Evolutionary conservation across 2,888 invertebrate genomes (phyloP).

Genomic region (Lottia scabra): DNA sequence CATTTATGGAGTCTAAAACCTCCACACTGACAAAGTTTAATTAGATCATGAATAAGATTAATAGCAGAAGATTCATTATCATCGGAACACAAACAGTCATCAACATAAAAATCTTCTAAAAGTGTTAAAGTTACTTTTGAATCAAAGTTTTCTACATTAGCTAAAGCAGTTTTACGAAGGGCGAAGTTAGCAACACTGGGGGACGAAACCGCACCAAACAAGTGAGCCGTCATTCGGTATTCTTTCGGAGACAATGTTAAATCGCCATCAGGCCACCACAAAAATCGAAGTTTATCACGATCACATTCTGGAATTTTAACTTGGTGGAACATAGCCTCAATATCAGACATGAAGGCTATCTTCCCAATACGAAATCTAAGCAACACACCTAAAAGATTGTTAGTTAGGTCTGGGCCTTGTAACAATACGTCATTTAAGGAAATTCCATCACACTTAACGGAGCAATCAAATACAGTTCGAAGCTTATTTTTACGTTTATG

Average conservation of each 20-base stretch:
- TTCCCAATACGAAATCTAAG: slow-evolving; percentile 32
- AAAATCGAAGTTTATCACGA: slow-evolving; percentile 26
- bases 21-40: slow-evolving; percentile 11
- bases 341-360: slow-evolving; percentile 32
- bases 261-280: slow-evolving; percentile 29
- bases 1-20: slow-evolving; percentile 20
- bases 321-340: slow-evolving; percentile 34
- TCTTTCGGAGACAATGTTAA: background rate
- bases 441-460: slow-evolving; percentile 18
- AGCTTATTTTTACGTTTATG: slow-evolving; percentile 32
- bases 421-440: slow-evolving; percentile 32
- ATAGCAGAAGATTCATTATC: slow-evolving; percentile 8
- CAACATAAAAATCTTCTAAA: slow-evolving; percentile 24
- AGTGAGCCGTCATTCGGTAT: slow-evolving; percentile 6
- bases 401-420: slow-evolving; percentile 38
- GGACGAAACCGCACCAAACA: slow-evolving; percentile 8
- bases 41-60: slow-evolving; percentile 13
- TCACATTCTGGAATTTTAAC: slow-evolving; percentile 25
- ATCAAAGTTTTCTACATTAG: background rate
- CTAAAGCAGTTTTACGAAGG: background rate
- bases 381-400: slow-evolving; percentile 34
- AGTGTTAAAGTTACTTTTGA: background rate
- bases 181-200: slow-evolving; percentile 6
- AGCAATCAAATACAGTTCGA: slow-evolving; percentile 34
- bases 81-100: slow-evolving; percentile 26